A percentile compares a stretch with the other conserved stretches of the same genome.
phyloP scores from a whole-genome alignment of 1,140 invertebrate genomes.

The Heliothis subflexa region DNA sequence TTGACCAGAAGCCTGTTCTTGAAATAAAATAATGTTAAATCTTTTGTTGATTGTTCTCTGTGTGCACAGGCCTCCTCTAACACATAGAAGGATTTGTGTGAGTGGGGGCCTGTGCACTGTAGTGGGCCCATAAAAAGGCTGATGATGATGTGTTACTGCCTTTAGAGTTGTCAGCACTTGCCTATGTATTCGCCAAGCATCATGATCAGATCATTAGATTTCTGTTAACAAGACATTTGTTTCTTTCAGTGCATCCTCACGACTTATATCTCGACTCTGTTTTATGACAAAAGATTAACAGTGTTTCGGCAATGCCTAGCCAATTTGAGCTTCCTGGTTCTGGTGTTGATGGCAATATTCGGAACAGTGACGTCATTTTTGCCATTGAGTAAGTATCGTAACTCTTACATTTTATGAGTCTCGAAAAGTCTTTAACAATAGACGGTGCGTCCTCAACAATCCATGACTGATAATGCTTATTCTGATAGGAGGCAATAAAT shows the following conservation, averaged over 20 bases:
- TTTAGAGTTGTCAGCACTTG: no score
- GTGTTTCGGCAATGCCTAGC: constrained; percentile 78
- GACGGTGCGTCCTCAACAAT: background rate
- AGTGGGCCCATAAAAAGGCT: no score
- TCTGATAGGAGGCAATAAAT: background rate
- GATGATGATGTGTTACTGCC: no score
- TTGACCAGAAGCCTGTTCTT: no score
- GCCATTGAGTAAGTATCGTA: constrained; percentile 67
- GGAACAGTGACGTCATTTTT: constrained; percentile 75
- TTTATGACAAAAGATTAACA: constrained; percentile 76
- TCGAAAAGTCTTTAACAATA: background rate
- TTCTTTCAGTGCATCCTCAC: constrained; percentile 78
- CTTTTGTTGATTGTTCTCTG: no score
- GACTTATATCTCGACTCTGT: constrained; percentile 76
- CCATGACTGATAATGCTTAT: background rate
- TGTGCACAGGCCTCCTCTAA: no score
- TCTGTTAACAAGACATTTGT: constrained; percentile 44
- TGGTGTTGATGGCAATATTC: constrained; percentile 78
- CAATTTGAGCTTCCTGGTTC: constrained; percentile 79
- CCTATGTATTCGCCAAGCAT: background rate
- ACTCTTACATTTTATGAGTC: background rate
- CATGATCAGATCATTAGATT: background rate
- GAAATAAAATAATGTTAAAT: no score
- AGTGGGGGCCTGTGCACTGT: no score
- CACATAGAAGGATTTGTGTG: no score